Evolutionary conservation across 1,140 invertebrate genomes (phyloP).

Genomic region (Ctenoplectra terminalis): DNA sequence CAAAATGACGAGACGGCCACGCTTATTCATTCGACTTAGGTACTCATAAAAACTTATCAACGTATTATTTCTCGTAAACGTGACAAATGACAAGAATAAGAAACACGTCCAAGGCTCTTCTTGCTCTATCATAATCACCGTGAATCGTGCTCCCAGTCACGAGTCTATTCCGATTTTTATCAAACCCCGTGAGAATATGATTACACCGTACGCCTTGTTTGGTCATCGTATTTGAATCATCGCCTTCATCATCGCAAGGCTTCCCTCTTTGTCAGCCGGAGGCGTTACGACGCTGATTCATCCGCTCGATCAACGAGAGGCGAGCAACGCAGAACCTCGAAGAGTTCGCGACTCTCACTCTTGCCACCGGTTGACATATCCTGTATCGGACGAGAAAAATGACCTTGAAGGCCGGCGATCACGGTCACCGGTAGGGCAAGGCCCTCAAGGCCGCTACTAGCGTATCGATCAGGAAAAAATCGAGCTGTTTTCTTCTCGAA

Average conservation of each 20-base stretch:
- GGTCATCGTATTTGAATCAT: constrained; percentile 56
- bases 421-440: constrained; percentile 42
- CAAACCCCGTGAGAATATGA: constrained; percentile 36
- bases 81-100: background rate
- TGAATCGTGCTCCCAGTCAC: constrained; percentile 16
- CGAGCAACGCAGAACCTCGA: background rate
- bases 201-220: constrained; percentile 29
- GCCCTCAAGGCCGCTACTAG: constrained; percentile 36
- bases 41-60: background rate
- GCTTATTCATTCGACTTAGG: background rate
- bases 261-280: constrained; percentile 11
- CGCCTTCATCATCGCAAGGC: constrained; percentile 24
- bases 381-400: constrained; percentile 4
- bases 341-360: background rate
- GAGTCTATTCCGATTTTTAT: constrained; percentile 21
- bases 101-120: background rate
- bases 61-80: background rate
- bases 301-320: background rate
- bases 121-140: background rate
- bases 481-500: constrained; percentile 64
- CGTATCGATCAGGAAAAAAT: constrained; percentile 8
- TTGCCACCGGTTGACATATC: background rate
- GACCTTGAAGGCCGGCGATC: constrained; percentile 27
- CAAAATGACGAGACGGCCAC: too few species aligned
- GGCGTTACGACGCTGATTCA: constrained; percentile 52